Evolutionary conservation across 2,888 invertebrate species (phyloP).

Genomic region (Polylopha cassiicola): DNA sequence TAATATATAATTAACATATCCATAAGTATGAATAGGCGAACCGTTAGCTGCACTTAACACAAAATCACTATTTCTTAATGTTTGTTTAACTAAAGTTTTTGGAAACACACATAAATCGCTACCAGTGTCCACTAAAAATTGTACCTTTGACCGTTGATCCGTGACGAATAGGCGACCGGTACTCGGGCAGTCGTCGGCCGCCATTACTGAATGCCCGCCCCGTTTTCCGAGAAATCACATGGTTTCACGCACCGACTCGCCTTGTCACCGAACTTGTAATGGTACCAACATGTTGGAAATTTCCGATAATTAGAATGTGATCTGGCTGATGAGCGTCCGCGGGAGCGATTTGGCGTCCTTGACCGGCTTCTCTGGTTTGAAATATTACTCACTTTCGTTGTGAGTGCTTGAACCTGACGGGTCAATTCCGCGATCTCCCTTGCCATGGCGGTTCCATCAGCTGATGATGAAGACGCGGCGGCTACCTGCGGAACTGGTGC

Average conservation of each 20-base stretch:
- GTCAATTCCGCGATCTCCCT: no score
- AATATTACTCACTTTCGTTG: not conserved
- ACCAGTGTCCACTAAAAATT: no score
- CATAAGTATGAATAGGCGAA: no score
- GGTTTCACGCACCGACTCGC: conserved; percentile 1
- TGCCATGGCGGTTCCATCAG: not conserved
- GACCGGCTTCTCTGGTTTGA: not conserved
- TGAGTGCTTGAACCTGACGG: no score
- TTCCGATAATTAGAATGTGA: not conserved
- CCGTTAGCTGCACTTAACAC: no score
- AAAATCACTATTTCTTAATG: no score
- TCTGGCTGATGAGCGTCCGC: not conserved
- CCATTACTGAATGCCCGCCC: no score
- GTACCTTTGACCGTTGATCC: not conserved
- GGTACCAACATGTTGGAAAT: conserved; percentile 5
- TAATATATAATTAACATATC: no score
- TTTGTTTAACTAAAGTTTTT: no score
- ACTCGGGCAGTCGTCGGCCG: conserved; percentile 5
- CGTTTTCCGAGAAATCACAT: conserved; percentile 3
- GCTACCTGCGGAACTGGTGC: conserved; percentile 14
- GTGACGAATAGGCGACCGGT: conserved; percentile 7
- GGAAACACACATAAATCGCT: conserved; percentile 2
- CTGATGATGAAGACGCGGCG: not conserved
- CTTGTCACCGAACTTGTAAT: not conserved
- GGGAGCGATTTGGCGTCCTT: not conserved